Evolutionary conservation across 2,888 invertebrate genomes (phyloP).

Genomic region (Xanthia togata): DNA sequence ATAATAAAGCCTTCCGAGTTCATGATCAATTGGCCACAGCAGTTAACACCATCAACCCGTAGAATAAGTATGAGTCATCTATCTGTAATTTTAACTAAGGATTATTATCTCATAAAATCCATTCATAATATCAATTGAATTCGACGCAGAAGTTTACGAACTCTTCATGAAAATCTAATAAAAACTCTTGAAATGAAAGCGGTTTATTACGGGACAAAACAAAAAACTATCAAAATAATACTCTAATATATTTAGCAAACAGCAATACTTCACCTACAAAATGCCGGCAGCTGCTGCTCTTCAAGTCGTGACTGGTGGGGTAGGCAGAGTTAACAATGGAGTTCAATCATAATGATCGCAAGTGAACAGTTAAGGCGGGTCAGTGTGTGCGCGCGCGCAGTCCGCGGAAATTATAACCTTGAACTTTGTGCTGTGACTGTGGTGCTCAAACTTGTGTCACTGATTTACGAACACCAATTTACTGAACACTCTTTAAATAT

Average conservation of each 20-base stretch:
- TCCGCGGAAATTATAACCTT: constrained; percentile 77
- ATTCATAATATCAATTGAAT: no score
- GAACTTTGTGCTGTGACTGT: constrained; percentile 59
- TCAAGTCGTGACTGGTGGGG: constrained; percentile 43
- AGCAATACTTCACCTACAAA: constrained; percentile 11
- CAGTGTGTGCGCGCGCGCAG: constrained; percentile 27
- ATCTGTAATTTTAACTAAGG: no score
- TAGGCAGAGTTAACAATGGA: constrained; percentile 58
- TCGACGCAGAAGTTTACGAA: no score
- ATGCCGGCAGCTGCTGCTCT: constrained; percentile 57
- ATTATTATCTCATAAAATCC: no score
- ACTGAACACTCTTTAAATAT: no score
- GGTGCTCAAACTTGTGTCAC: constrained; percentile 52
- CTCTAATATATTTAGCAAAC: constrained; percentile 21
- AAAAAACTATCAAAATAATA: background rate
- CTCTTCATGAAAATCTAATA: no score
- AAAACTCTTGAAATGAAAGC: background rate
- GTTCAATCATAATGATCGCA: constrained; percentile 48
- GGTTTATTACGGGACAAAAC: background rate
- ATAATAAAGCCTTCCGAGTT: no score
- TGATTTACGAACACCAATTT: background rate
- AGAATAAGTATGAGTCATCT: no score
- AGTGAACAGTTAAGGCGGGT: constrained; percentile 57
- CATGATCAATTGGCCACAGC: no score
- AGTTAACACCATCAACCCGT: no score